A percentile compares a stretch with the other conserved stretches of the same genome.
phyloP scores from a whole-genome alignment of 2,797 vertebrate genomes.

The Chelon auratus region DNA sequence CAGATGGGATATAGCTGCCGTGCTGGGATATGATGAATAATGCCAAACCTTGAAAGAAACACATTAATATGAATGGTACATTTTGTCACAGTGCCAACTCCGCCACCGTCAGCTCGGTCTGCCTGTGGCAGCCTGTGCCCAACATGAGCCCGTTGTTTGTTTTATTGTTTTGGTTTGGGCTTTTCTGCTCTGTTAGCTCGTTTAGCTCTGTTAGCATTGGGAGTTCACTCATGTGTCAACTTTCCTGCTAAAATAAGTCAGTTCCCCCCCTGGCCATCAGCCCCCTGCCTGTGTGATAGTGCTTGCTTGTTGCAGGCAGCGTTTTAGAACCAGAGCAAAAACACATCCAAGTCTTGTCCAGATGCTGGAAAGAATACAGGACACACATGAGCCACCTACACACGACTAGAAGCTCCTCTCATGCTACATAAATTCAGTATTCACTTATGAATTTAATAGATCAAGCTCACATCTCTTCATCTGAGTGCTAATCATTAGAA shows the following conservation, averaged over 20 bases:
- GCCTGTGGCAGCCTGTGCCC: conserved; percentile 47
- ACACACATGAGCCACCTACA: conserved; percentile 24
- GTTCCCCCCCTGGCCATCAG: conserved; percentile 40
- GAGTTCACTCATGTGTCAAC: conserved; percentile 54
- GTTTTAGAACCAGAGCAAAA: conserved; percentile 31
- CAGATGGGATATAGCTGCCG: conserved; percentile 8
- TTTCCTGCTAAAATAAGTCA: conserved; percentile 48
- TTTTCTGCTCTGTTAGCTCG: conserved; percentile 71
- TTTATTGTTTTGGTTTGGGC: conserved; percentile 63
- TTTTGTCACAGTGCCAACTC: conserved; percentile 44
- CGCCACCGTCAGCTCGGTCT: conserved; percentile 27
- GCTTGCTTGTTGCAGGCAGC: conserved; percentile 18
- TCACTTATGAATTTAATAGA: conserved; percentile 2
- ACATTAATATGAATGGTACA: conserved; percentile 34
- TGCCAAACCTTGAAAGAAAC: conserved; percentile 27
- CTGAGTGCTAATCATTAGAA: conserved; percentile 2
- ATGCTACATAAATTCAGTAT: conserved; percentile 11
- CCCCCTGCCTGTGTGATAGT: conserved; percentile 28
- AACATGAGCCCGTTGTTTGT: conserved; percentile 63
- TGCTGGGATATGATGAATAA: conserved; percentile 2
- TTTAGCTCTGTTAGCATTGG: conserved; percentile 60
- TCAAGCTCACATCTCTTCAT: conserved; percentile 6
- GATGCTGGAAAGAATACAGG: conserved; percentile 33
- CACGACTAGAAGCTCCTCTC: conserved; percentile 8
- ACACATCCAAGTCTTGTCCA: conserved; percentile 11